Evolutionary conservation across 2,797 vertebrate species (phyloP).

Genomic region (Lithobates pipiens): DNA sequence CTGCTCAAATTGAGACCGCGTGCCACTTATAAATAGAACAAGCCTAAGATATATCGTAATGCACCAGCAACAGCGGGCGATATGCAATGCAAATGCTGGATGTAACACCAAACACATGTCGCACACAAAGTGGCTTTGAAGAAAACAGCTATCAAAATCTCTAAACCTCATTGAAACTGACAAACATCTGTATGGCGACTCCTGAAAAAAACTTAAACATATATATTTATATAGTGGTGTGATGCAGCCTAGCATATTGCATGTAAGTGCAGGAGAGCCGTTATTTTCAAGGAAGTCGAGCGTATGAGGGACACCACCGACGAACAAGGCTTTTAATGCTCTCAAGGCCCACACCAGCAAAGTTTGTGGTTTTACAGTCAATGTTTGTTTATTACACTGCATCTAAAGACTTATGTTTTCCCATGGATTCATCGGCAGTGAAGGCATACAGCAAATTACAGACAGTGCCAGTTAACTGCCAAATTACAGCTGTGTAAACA

Average conservation of each 20-base stretch:
- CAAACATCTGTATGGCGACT: constrained; percentile 34
- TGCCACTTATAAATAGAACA: constrained; percentile 40
- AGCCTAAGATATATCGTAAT: constrained; percentile 23
- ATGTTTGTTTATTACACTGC: constrained; percentile 44
- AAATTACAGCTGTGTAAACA: constrained; percentile 44
- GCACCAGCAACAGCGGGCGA: constrained; percentile 9
- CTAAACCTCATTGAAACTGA: constrained; percentile 40
- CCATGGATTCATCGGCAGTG: not conserved
- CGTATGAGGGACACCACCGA: constrained; percentile 20
- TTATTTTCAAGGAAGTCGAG: constrained; percentile 70
- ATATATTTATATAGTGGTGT: not conserved
- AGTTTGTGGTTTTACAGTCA: constrained; percentile 43
- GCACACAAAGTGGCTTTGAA: constrained; percentile 27
- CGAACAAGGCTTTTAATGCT: not conserved
- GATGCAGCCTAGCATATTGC: not conserved
- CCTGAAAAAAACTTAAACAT: not conserved
- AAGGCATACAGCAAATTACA: constrained; percentile 10
- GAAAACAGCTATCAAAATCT: constrained; percentile 5
- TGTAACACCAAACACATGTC: constrained; percentile 41
- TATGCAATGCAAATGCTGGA: constrained; percentile 38
- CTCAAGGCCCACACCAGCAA: constrained; percentile 18
- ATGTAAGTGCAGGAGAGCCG: constrained; percentile 13
- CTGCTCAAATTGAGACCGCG: constrained; percentile 17
- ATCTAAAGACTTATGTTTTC: constrained; percentile 18
- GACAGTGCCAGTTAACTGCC: constrained; percentile 11